Conservation (phyloP, 2,113 vertebrate genomes). For the Chauna torquata region DNA sequence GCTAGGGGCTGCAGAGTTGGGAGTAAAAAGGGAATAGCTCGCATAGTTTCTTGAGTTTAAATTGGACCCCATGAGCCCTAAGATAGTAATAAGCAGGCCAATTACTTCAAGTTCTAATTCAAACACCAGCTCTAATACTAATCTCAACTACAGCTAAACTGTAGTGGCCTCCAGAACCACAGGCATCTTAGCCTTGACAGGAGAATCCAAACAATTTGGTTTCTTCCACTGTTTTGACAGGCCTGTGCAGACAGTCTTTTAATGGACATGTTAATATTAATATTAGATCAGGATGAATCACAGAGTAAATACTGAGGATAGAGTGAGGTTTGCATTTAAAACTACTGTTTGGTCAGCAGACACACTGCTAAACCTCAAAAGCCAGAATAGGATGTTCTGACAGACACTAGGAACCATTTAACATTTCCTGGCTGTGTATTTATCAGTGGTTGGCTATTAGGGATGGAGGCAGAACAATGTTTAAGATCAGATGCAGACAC, state of each 20-base stretch:
- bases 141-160: neutral
- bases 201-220: neutral
- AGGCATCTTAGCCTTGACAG: neutral
- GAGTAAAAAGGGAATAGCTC: neutral
- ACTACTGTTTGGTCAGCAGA: neutral
- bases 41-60: neutral
- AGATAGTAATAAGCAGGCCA: neutral
- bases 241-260: neutral
- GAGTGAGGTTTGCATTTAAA: neutral
- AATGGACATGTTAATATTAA: neutral
- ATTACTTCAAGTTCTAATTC: neutral
- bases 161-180: rapidly evolving
- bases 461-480: neutral
- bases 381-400: neutral
- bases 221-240: neutral
- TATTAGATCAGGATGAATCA: neutral
- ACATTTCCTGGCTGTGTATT: neutral
- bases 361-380: neutral
- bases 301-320: neutral
- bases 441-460: neutral
- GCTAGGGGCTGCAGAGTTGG: neutral
- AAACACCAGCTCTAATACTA: neutral
- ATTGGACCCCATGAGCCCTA: neutral
- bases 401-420: neutral
- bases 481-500: neutral